These are phyloP conservation scores for Sarcophaga rosellei DNA, from an alignment of 2,888 invertebrate genomes.

Conservation along the genomic window DNA sequence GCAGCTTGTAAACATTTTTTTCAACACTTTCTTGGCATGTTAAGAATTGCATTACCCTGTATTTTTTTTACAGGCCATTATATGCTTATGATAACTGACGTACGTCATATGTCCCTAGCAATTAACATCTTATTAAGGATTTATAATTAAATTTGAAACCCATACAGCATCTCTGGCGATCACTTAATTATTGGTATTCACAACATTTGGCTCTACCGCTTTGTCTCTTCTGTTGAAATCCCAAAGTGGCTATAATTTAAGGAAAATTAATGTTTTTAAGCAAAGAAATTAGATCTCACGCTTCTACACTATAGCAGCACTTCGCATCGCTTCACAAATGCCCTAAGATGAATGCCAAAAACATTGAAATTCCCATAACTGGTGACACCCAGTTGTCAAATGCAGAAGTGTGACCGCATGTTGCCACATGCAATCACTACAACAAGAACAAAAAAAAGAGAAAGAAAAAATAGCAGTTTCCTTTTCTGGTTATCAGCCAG, in stretches of 20 bases:
- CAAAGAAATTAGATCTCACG: conserved; percentile 45
- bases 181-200: background rate
- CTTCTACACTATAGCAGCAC: background rate
- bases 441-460: background rate
- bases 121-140: background rate
- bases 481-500: conserved; percentile 62
- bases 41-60: too few relatives aligned
- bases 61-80: too few relatives aligned
- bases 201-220: background rate
- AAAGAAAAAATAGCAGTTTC: conserved; percentile 55
- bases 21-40: too few relatives aligned
- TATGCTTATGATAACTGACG: too few relatives aligned
- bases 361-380: conserved; percentile 64
- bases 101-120: background rate
- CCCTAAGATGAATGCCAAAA: conserved; percentile 46
- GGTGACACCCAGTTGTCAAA: conserved; percentile 69
- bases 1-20: too few relatives aligned
- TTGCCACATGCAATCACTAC: conserved; percentile 36
- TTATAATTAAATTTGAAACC: conserved; percentile 9
- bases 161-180: conserved; percentile 4
- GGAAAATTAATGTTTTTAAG: conserved; percentile 40
- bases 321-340: conserved; percentile 36
- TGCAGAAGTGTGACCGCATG: conserved; percentile 68
- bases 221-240: conserved; percentile 6
- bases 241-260: conserved; percentile 60